These are phyloP conservation scores for Tenualosa ilisha DNA, from an alignment of 2,797 vertebrate species.

Conservation along the genomic window DNA sequence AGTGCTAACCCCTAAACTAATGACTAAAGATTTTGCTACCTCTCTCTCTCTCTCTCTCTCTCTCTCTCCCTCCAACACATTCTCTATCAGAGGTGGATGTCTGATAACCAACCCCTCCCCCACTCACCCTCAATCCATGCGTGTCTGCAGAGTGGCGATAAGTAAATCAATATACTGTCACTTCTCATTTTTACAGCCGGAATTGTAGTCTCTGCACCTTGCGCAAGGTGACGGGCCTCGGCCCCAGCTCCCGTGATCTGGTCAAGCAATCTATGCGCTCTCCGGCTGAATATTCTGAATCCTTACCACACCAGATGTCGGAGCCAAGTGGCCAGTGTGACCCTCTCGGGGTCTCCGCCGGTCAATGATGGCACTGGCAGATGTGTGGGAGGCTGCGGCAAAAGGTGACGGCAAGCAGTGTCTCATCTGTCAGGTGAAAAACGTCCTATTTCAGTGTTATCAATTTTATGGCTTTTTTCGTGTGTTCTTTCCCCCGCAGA, in stretches of 20 bases:
- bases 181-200: constrained; percentile 82
- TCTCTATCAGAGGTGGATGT: constrained; percentile 76
- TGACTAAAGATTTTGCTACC: constrained; percentile 74
- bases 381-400: constrained; percentile 40
- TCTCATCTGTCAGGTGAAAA: not conserved
- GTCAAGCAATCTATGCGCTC: constrained; percentile 65
- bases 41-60: constrained; percentile 56
- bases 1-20: constrained; percentile 59
- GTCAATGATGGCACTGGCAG: constrained; percentile 32
- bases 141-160: constrained; percentile 81
- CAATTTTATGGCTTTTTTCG: not conserved
- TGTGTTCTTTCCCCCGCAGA: not conserved
- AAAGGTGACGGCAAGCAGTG: not conserved
- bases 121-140: constrained; percentile 75
- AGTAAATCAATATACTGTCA: constrained; percentile 88
- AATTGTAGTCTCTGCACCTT: constrained; percentile 78
- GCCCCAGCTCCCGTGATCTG: constrained; percentile 64
- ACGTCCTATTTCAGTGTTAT: not conserved
- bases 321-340: constrained; percentile 52
- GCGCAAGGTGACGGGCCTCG: constrained; percentile 78
- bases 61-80: constrained; percentile 55
- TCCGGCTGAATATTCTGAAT: constrained; percentile 68
- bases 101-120: constrained; percentile 70
- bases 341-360: constrained; percentile 35
- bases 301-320: constrained; percentile 58